phyloP scores from a whole-genome alignment of 2,113 vertebrate genomes.

The Otus sunia region DNA sequence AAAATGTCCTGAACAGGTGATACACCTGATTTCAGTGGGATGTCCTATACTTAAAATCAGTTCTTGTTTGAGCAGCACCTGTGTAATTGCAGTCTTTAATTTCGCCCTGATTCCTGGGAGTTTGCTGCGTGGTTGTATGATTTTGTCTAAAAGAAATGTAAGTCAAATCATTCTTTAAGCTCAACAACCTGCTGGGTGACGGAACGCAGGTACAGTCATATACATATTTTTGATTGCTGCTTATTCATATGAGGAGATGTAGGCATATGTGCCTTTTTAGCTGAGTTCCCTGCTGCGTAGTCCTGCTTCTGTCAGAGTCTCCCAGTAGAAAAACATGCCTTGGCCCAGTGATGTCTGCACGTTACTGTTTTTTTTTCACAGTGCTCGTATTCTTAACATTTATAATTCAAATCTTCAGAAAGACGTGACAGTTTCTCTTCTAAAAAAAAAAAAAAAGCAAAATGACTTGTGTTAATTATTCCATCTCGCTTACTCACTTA shows the following conservation, averaged over 20 bases:
- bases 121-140: background rate
- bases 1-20: background rate
- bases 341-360: background rate
- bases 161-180: background rate
- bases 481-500: background rate
- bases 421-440: slow-evolving; percentile 20
- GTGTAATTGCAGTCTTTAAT: background rate
- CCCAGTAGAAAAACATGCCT: background rate
- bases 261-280: background rate
- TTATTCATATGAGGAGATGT: background rate
- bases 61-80: background rate
- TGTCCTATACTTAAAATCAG: background rate
- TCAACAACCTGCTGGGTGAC: background rate
- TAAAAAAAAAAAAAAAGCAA: background rate
- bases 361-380: background rate
- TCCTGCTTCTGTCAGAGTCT: slow-evolving; percentile 8
- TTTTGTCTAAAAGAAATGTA: background rate
- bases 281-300: background rate
- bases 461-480: slow-evolving; percentile 19
- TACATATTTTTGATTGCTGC: background rate
- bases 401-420: slow-evolving; percentile 10
- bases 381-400: background rate
- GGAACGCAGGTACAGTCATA: background rate
- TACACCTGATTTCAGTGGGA: background rate
- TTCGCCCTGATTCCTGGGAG: background rate